phyloP scores from a whole-genome alignment of 2,113 vertebrate species.

The Eudyptes chrysolophus region DNA sequence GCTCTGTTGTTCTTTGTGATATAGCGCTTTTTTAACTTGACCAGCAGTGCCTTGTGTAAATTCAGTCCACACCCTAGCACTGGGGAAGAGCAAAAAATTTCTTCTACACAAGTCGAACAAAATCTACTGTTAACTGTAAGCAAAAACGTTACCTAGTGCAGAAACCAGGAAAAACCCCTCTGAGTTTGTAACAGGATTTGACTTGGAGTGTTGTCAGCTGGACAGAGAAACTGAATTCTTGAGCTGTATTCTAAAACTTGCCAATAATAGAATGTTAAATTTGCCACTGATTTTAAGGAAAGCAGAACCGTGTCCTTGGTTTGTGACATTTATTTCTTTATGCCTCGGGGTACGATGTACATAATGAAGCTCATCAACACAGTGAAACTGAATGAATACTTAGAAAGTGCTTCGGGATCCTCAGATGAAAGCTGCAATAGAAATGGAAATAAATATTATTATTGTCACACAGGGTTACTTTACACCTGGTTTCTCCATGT shows the following conservation, averaged over 20 bases:
- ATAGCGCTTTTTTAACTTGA: fast-evolving
- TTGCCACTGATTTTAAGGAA: background rate
- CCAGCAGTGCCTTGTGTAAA: background rate
- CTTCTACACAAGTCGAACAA: background rate
- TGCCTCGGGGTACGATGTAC: background rate
- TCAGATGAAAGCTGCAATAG: background rate
- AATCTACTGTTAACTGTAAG: background rate
- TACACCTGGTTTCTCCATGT: background rate
- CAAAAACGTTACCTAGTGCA: background rate
- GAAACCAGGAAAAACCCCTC: background rate
- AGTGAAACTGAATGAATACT: background rate
- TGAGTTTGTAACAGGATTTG: background rate
- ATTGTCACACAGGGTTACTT: background rate
- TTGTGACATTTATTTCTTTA: background rate
- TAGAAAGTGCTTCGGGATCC: background rate
- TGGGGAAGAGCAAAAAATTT: background rate
- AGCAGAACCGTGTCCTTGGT: background rate
- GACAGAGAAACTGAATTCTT: background rate
- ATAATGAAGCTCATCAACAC: background rate
- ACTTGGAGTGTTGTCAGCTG: background rate
- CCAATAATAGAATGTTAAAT: background rate
- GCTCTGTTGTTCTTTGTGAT: background rate
- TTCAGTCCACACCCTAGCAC: background rate
- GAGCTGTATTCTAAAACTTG: background rate
- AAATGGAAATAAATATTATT: background rate